Conservation (phyloP, 1,140 invertebrate species). For the Heliconius melpomene region DNA sequence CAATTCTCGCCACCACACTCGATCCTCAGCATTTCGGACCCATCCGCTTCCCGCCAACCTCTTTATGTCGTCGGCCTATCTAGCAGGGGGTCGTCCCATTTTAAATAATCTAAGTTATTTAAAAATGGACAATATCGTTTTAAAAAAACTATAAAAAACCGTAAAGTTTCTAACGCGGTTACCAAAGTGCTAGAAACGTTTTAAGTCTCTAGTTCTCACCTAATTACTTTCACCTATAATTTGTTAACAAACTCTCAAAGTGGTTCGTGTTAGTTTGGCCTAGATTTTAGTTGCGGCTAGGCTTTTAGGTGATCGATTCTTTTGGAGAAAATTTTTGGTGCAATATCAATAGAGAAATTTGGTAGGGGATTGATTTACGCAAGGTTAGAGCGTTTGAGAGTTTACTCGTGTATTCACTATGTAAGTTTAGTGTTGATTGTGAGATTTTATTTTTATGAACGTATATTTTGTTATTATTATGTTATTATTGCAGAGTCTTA, state of each 20-base stretch:
- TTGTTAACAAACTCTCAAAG: slow-evolving; percentile 17
- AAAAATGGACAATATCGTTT: too few relatives aligned
- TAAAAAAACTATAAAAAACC: background rate
- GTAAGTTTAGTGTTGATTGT: background rate
- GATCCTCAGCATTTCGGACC: too few relatives aligned
- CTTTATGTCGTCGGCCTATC: too few relatives aligned
- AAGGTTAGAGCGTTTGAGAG: background rate
- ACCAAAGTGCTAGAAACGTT: slow-evolving; percentile 1
- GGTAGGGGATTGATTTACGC: background rate
- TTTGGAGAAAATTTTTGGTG: background rate
- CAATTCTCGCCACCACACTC: too few relatives aligned
- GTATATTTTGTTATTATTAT: too few relatives aligned
- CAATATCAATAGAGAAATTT: background rate
- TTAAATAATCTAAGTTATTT: too few relatives aligned
- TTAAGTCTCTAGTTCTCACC: slow-evolving; percentile 16
- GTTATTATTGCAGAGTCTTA: too few relatives aligned
- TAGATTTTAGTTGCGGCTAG: slow-evolving; percentile 7
- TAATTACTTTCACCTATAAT: slow-evolving; percentile 19
- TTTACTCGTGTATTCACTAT: background rate
- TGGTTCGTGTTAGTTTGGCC: slow-evolving; percentile 21
- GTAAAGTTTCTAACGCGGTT: background rate
- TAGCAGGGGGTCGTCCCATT: too few relatives aligned
- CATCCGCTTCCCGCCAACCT: too few relatives aligned
- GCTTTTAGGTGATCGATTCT: slow-evolving; percentile 9
- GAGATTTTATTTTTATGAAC: too few relatives aligned